Conservation (phyloP, 1,140 invertebrate species). For the Popillia japonica region DNA sequence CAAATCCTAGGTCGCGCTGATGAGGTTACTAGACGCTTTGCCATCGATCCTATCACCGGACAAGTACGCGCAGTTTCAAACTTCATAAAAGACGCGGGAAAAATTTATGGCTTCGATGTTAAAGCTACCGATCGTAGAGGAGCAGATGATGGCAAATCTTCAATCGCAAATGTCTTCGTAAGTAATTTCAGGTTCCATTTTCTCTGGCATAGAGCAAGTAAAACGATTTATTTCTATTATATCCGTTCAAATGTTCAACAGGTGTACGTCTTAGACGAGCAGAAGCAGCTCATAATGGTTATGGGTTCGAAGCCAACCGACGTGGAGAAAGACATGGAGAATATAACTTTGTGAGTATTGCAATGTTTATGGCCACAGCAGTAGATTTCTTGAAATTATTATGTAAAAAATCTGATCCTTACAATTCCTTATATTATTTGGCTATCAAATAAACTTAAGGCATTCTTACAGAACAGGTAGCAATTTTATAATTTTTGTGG, state of each 20-base stretch:
- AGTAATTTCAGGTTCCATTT: slow-evolving; percentile 54
- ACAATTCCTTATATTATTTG: not conserved
- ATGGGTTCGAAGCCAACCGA: slow-evolving; percentile 77
- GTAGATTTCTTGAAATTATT: not conserved
- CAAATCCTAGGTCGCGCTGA: slow-evolving; percentile 76
- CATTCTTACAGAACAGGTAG: no score
- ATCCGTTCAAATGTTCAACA: slow-evolving; percentile 56
- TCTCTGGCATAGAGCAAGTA: not conserved
- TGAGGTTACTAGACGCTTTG: slow-evolving; percentile 68
- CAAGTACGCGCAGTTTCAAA: slow-evolving; percentile 75
- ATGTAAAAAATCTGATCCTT: not conserved
- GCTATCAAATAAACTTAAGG: not conserved
- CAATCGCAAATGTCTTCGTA: slow-evolving; percentile 85
- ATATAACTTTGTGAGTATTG: slow-evolving; percentile 69
- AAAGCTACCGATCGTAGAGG: slow-evolving; percentile 83
- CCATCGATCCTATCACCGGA: slow-evolving; percentile 77
- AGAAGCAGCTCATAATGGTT: slow-evolving; percentile 80
- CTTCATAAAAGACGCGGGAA: slow-evolving; percentile 72
- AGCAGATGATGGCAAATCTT: slow-evolving; percentile 78
- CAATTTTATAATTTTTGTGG: no score
- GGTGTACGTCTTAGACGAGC: slow-evolving; percentile 84
- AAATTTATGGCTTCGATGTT: slow-evolving; percentile 86
- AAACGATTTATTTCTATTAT: not conserved
- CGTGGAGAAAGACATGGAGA: slow-evolving; percentile 74
- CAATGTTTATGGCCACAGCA: not conserved